Conservation (phyloP, 2,888 invertebrate genomes). For the Tachina grossa region DNA sequence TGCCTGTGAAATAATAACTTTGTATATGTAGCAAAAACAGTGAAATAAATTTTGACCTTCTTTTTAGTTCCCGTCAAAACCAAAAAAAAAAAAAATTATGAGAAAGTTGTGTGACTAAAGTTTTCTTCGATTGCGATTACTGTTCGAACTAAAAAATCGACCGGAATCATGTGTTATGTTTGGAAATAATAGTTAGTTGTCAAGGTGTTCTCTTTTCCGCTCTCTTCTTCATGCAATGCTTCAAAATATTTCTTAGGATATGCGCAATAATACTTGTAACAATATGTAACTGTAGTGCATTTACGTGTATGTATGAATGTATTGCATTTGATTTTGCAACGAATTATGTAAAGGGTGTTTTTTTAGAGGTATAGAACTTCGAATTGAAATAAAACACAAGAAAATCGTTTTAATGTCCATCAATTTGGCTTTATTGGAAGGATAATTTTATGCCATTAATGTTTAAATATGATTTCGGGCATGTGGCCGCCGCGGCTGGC, state of each 20-base stretch:
- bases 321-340: not conserved
- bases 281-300: too few species aligned
- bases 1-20: not conserved
- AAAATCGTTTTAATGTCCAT: too few species aligned
- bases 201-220: constrained; percentile 37
- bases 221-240: not conserved
- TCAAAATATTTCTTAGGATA: constrained; percentile 49
- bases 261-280: constrained; percentile 47
- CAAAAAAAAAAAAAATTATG: constrained; percentile 44
- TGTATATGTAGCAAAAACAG: not conserved
- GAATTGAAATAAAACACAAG: too few species aligned
- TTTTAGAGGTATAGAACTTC: too few species aligned
- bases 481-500: too few species aligned
- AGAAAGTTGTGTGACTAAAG: constrained; percentile 36
- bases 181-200: constrained; percentile 54
- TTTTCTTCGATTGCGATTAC: constrained; percentile 47
- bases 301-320: not conserved
- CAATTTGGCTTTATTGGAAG: too few species aligned
- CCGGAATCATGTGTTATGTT: constrained; percentile 65
- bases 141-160: constrained; percentile 34
- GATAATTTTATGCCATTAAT: too few species aligned
- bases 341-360: too few species aligned
- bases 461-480: too few species aligned
- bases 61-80: constrained; percentile 58
- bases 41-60: constrained; percentile 66